A percentile compares a stretch with the other conserved stretches of the same genome.
phyloP scores from a whole-genome alignment of 2,888 invertebrate species.

The Abrostola triplasia region DNA sequence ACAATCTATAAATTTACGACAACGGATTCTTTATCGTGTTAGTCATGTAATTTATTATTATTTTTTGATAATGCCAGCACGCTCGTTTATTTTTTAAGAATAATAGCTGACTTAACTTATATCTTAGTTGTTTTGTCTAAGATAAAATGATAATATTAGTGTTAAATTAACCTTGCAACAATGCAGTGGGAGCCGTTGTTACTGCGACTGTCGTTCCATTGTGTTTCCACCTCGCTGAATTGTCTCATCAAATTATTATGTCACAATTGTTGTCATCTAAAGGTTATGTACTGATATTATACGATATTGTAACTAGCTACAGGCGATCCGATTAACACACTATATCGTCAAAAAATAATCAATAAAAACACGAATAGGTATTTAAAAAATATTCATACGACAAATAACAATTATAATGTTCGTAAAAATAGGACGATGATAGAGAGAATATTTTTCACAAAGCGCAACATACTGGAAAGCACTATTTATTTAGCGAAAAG shows the following conservation, averaged over 20 bases:
- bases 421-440: no score
- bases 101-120: conserved; percentile 22
- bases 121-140: conserved; percentile 16
- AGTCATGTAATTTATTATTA: no score
- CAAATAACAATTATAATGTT: no score
- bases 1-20: background rate
- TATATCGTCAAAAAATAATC: background rate
- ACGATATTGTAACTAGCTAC: conserved; percentile 5
- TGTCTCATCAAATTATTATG: conserved; percentile 76
- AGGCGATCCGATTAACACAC: conserved; percentile 39
- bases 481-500: background rate
- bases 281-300: conserved; percentile 57
- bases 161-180: conserved; percentile 69
- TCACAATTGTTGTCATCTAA: conserved; percentile 66
- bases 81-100: no score
- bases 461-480: no score
- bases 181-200: conserved; percentile 63
- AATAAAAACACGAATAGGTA: background rate
- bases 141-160: conserved; percentile 36
- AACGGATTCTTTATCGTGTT: background rate
- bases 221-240: conserved; percentile 79
- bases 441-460: no score
- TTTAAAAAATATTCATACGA: background rate
- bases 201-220: conserved; percentile 70
- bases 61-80: no score